These are phyloP conservation scores for Momotus momota DNA, from an alignment of 2,797 vertebrate species.

Conservation along the genomic window DNA sequence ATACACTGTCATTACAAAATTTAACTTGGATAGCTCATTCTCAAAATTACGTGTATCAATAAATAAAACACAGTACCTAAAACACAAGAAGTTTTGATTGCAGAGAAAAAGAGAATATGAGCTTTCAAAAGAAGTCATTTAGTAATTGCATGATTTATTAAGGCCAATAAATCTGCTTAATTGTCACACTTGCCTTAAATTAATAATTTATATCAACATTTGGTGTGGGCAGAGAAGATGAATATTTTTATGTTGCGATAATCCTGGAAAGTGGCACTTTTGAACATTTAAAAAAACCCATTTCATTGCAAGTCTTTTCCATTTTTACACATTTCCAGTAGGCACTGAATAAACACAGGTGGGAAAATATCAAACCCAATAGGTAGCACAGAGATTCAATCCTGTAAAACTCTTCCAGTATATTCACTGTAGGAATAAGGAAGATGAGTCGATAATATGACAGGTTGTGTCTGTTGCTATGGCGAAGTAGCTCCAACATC, in stretches of 20 bases:
- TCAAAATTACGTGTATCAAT: conserved; percentile 10
- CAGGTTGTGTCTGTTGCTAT: conserved; percentile 21
- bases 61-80: conserved; percentile 20
- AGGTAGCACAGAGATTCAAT: neutral
- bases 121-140: conserved; percentile 16
- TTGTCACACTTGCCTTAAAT: conserved; percentile 63
- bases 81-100: conserved; percentile 2
- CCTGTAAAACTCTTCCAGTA: neutral
- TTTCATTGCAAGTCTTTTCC: conserved; percentile 6
- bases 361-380: neutral
- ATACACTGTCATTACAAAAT: neutral
- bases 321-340: conserved; percentile 1
- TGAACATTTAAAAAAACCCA: conserved; percentile 10
- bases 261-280: neutral
- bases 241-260: conserved; percentile 45
- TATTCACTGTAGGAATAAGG: neutral
- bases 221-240: conserved; percentile 50
- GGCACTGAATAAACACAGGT: conserved; percentile 18
- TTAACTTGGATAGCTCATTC: neutral
- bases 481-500: neutral
- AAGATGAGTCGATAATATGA: neutral
- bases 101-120: neutral
- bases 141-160: conserved; percentile 51
- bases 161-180: conserved; percentile 63
- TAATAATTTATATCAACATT: conserved; percentile 68